Conservation (phyloP, 2,888 invertebrate genomes). For the Epirrhoe tristata region DNA sequence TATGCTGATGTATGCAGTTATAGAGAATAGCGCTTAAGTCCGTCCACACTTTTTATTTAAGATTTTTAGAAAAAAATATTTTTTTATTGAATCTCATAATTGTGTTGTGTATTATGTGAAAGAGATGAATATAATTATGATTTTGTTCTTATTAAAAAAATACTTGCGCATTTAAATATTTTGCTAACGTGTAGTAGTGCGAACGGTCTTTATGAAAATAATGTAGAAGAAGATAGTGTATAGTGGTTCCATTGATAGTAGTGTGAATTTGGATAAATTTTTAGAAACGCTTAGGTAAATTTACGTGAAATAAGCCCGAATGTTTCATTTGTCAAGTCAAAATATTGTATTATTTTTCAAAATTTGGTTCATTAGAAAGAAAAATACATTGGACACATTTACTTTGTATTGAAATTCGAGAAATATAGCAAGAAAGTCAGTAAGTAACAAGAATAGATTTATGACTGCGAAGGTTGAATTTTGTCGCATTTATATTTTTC, state of each 20-base stretch:
- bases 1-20: conserved; percentile 53
- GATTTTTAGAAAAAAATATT: neutral
- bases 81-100: neutral
- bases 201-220: conserved; percentile 42
- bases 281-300: conserved; percentile 22
- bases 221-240: conserved; percentile 30
- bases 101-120: neutral
- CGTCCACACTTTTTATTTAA: conserved; percentile 24
- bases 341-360: conserved; percentile 17
- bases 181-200: conserved; percentile 8
- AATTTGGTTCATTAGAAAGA: conserved; percentile 25
- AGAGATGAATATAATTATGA: neutral
- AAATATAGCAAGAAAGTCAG: conserved; percentile 12
- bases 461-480: conserved; percentile 22
- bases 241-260: conserved; percentile 22
- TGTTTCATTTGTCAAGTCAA: conserved; percentile 26
- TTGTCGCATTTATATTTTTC: conserved; percentile 38
- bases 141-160: neutral
- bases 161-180: neutral
- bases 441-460: conserved; percentile 24
- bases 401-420: conserved; percentile 2
- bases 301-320: conserved; percentile 35
- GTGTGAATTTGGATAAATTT: conserved; percentile 29
- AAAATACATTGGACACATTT: conserved; percentile 17
- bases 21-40: conserved; percentile 16